phyloP scores from a whole-genome alignment of 35 echinoderm and acorn worm genomes.

The Strongylocentrotus purpuratus region DNA sequence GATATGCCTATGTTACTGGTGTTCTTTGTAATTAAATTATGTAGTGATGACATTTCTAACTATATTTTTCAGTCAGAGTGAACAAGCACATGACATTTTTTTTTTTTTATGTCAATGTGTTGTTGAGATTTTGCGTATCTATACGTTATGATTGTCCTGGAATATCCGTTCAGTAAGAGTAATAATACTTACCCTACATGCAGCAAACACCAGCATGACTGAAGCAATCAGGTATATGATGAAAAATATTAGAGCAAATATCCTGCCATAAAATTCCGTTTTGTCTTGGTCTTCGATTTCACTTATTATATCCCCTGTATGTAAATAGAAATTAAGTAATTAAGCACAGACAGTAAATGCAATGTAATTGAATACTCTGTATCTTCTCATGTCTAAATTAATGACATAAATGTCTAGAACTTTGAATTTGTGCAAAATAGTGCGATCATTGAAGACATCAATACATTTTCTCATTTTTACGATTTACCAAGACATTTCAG shows the following conservation, averaged over 20 bases:
- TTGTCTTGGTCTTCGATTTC: constrained; percentile 1
- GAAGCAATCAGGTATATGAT: not conserved
- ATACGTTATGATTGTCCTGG: not conserved
- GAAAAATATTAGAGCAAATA: constrained; percentile 15
- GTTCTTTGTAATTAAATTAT: too few species aligned
- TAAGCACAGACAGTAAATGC: not conserved
- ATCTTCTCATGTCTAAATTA: not conserved
- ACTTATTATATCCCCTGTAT: constrained; percentile 18
- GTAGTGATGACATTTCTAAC: not conserved
- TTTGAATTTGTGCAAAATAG: not conserved
- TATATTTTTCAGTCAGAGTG: not conserved
- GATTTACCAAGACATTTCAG: not conserved
- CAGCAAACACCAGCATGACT: not conserved
- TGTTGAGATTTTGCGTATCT: not conserved
- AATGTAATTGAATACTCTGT: not conserved
- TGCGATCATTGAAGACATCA: not conserved
- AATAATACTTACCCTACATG: constrained; percentile 8
- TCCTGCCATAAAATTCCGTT: constrained; percentile 30
- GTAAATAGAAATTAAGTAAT: not conserved
- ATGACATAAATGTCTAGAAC: not conserved
- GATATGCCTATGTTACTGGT: too few species aligned
- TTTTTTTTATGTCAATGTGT: not conserved
- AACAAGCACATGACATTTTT: not conserved
- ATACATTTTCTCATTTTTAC: not conserved
- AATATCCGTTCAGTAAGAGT: not conserved